A percentile compares a stretch with the other conserved stretches of the same genome.
Conservation (phyloP, 2,797 vertebrate genomes). For the Liasis olivaceus region DNA sequence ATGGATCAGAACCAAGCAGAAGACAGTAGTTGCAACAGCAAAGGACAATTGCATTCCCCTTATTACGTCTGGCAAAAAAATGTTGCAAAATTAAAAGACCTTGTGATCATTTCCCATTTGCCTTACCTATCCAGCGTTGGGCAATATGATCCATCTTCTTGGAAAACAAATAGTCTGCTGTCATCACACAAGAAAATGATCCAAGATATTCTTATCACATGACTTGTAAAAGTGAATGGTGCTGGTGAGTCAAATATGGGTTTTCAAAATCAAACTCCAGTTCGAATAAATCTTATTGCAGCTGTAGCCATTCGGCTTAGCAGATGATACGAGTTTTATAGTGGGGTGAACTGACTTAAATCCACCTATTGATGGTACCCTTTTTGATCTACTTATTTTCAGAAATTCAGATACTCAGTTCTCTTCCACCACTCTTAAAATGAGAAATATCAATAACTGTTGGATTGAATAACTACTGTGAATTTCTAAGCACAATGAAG, state of each 20-base stretch:
- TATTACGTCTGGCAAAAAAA: background rate
- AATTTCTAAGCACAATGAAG: background rate
- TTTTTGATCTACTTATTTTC: background rate
- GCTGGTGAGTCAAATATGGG: background rate
- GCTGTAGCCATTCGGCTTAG: background rate
- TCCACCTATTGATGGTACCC: background rate
- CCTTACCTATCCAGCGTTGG: background rate
- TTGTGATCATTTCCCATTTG: background rate
- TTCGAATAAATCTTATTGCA: background rate
- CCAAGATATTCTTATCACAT: background rate
- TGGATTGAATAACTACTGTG: background rate
- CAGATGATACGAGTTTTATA: background rate
- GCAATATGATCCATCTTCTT: background rate
- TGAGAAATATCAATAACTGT: background rate
- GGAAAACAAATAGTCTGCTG: background rate
- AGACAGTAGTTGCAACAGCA: background rate
- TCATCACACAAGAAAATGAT: background rate
- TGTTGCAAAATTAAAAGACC: background rate
- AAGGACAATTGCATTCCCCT: background rate
- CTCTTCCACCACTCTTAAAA: background rate
- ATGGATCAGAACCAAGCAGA: background rate
- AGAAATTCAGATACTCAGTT: background rate
- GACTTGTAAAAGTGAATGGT: background rate
- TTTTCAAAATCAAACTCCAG: background rate
- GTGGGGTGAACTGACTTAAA: background rate